Evolutionary conservation across 2,113 vertebrate genomes (phyloP), one percentile per base, ranked within the genome.

Genomic region (Maccullochella peelii): DNA sequence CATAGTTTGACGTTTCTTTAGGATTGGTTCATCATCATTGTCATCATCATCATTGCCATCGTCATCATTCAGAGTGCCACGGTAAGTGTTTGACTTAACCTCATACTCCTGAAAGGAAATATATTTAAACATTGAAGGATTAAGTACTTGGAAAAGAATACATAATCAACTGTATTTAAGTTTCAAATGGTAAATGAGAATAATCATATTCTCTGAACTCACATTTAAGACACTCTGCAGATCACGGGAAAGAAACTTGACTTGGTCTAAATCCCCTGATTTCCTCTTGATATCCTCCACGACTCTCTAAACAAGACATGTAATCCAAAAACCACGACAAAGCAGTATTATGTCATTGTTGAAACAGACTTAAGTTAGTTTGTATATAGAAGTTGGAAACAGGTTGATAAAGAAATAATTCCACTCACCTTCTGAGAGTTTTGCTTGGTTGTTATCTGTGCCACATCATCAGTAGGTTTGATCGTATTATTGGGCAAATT

Each of bases 151-250:
- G 55, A 57, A 25, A 55, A 25, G n/a, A 15, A 55, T 21, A 57
- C 30, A 3, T 44, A n/a, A 49, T 75, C 5, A 21, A 62, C 18
- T 30, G 42, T 68, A 25, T 33, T 52, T 50, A 40, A 54, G 27
- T 11, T 40, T 25, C 1, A 65, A 42, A 61, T 66, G 49, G 25
- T 40, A 25, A 23, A 72, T 42, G 11, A 40, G 38, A 69, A 59
- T 11, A 38, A 67, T 40, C 0, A 18, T n/a, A 21, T 38, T 65
- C 40, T 49, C 12, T 44, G 23, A 59, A 81, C 96, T 83, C 90
- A 98, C 98, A 38, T 96, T 96, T 50, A 99, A 95, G 0, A 95
- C 76, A 0, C 83, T 90, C 91, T 98, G 97, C 89, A 99, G 88
- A 0, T 96, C 96, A 59, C 50, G 88, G 63, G 97, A 97, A 21